phyloP scores from a whole-genome alignment of 2,113 vertebrate genomes.

The Plectropomus leopardus region DNA sequence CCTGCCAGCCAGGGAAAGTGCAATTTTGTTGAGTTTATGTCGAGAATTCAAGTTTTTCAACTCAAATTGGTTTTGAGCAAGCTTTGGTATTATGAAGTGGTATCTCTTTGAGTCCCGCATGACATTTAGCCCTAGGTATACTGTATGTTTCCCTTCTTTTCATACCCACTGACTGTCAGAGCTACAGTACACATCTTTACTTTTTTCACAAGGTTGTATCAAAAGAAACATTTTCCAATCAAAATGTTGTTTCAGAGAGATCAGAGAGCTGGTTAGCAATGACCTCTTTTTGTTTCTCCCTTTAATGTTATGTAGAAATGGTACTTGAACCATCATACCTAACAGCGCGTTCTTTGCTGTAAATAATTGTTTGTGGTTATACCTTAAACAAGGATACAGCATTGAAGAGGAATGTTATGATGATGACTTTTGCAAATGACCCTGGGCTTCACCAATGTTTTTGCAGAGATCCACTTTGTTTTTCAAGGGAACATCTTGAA shows the following conservation, averaged over 20 bases:
- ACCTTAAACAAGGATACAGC: not conserved
- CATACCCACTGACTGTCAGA: not conserved
- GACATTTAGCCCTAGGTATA: not conserved
- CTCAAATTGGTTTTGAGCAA: conserved; percentile 13
- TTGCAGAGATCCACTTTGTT: not conserved
- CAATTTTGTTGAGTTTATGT: not conserved
- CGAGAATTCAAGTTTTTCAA: not conserved
- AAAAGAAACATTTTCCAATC: not conserved
- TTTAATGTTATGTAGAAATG: not conserved
- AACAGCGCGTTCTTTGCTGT: not conserved
- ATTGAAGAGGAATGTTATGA: not conserved
- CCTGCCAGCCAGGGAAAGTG: not conserved
- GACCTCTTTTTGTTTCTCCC: not conserved
- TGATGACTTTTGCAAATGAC: conserved; percentile 10
- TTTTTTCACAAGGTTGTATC: not conserved
- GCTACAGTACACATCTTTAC: not conserved
- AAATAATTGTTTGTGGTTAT: not conserved
- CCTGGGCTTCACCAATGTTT: conserved; percentile 7
- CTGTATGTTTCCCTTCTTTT: conserved; percentile 16
- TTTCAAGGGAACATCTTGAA: conserved; percentile 28
- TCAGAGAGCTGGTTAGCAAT: not conserved
- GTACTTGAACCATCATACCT: not conserved
- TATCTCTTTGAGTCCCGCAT: not conserved
- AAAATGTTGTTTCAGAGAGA: not conserved
- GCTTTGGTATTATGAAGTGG: not conserved